A percentile compares a stretch with the other conserved stretches of the same genome.
These are phyloP conservation scores for Drosophila atripex DNA, from an alignment of 2,888 invertebrate species.

Conservation along the genomic window DNA sequence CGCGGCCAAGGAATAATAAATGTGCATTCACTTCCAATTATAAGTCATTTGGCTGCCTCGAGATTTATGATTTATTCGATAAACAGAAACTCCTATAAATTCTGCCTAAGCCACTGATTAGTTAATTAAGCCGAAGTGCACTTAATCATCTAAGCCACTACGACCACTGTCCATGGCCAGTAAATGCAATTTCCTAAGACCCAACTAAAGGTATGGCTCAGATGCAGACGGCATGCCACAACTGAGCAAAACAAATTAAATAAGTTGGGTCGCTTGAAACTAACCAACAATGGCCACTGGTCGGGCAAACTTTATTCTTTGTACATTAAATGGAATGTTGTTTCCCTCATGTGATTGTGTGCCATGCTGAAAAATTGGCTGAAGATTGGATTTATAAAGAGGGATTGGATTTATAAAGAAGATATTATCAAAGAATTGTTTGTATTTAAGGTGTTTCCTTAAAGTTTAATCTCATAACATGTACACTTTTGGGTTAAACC, in stretches of 20 bases:
- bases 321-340: slow-evolving; percentile 18
- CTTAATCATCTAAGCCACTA: slow-evolving; percentile 11
- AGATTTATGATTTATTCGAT: slow-evolving; percentile 26
- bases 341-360: slow-evolving; percentile 32
- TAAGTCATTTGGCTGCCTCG: slow-evolving; percentile 6
- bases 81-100: slow-evolving; percentile 20
- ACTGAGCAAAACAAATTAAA: slow-evolving; percentile 39
- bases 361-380: slow-evolving; percentile 39
- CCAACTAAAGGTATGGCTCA: slow-evolving; percentile 22
- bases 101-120: slow-evolving; percentile 22
- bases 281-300: slow-evolving; percentile 32
- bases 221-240: slow-evolving; percentile 29
- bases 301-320: slow-evolving; percentile 28
- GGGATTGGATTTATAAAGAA: neutral
- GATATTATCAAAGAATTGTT: neutral
- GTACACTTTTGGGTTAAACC: too few relatives aligned
- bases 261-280: slow-evolving; percentile 27
- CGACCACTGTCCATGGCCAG: neutral
- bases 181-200: slow-evolving; percentile 16
- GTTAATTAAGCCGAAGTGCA: slow-evolving; percentile 31
- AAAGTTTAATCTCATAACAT: neutral
- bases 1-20: slow-evolving; percentile 15
- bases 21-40: slow-evolving; percentile 32
- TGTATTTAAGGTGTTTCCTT: too few relatives aligned
- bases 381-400: slow-evolving; percentile 35